These are phyloP conservation scores for Gasterosteus nipponicus DNA, from an alignment of 2,113 vertebrate species.

Conservation along the genomic window DNA sequence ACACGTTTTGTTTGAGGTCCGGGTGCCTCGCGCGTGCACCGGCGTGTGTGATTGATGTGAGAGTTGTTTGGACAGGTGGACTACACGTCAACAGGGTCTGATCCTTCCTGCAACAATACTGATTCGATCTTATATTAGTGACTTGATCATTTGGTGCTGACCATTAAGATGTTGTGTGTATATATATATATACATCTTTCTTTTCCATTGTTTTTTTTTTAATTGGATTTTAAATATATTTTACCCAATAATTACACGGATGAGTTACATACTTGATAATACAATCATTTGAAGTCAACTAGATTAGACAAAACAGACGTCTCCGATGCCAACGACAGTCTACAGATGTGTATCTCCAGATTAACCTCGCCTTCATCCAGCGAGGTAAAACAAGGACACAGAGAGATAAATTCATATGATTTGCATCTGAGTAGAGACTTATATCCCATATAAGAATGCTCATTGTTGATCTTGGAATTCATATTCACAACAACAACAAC, in stretches of 20 bases:
- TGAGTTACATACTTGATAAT: too few relatives aligned
- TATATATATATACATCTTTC: too few relatives aligned
- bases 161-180: neutral
- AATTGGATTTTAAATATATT: too few relatives aligned
- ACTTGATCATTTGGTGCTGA: neutral
- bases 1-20: neutral
- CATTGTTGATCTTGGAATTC: neutral
- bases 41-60: neutral
- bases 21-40: neutral
- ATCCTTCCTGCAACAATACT: too few relatives aligned
- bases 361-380: neutral
- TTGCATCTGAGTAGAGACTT: neutral
- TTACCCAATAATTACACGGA: too few relatives aligned
- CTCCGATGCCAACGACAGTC: neutral
- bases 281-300: neutral
- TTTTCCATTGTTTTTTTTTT: neutral
- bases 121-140: neutral
- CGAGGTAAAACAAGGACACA: neutral
- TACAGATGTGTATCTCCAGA: neutral
- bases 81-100: neutral
- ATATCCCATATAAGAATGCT: neutral
- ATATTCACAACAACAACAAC: neutral
- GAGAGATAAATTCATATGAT: neutral
- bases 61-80: conserved; percentile 49
- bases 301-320: too few relatives aligned